A percentile compares a stretch with the other conserved stretches of the same genome.
phyloP scores from a whole-genome alignment of 2,797 vertebrate genomes.

The Mallotus villosus region DNA sequence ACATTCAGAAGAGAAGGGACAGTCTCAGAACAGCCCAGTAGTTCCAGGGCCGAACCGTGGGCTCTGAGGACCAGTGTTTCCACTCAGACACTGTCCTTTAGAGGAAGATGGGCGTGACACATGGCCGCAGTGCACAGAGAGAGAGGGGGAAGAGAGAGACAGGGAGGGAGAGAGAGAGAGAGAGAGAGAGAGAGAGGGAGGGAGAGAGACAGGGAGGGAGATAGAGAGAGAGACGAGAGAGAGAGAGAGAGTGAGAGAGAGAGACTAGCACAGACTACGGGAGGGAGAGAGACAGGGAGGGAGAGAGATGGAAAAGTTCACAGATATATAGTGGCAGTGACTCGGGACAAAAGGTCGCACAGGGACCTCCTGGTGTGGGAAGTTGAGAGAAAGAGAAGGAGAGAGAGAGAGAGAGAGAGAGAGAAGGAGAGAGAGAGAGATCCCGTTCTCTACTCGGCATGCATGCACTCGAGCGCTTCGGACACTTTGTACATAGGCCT shows the following conservation, averaged over 20 bases:
- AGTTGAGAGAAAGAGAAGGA: not conserved
- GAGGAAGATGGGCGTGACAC: slow-evolving; percentile 42
- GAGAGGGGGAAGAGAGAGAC: not conserved
- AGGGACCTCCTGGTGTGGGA: not conserved
- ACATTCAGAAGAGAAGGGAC: slow-evolving; percentile 25
- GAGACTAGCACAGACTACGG: no score
- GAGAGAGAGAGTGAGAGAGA: not conserved
- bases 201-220: not conserved
- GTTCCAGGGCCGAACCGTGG: not conserved
- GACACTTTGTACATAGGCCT: slow-evolving; percentile 12
- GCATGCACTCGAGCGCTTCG: slow-evolving; percentile 10
- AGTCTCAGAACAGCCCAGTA: slow-evolving; percentile 2
- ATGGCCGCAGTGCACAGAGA: slow-evolving; percentile 18
- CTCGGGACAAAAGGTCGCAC: not conserved
- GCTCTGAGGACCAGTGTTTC: not conserved
- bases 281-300: not conserved
- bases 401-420: no score
- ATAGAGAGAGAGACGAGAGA: not conserved
- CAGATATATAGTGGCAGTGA: not conserved
- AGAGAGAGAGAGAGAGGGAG: not conserved
- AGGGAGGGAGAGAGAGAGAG: not conserved
- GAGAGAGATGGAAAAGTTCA: not conserved
- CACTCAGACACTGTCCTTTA: not conserved
- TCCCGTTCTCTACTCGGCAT: not conserved
- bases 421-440: no score